Percentiles rank a stretch among this genome's conserved stretches.
phyloP scores from a whole-genome alignment of 2,888 invertebrate genomes.

The Leucophora obtusa region DNA sequence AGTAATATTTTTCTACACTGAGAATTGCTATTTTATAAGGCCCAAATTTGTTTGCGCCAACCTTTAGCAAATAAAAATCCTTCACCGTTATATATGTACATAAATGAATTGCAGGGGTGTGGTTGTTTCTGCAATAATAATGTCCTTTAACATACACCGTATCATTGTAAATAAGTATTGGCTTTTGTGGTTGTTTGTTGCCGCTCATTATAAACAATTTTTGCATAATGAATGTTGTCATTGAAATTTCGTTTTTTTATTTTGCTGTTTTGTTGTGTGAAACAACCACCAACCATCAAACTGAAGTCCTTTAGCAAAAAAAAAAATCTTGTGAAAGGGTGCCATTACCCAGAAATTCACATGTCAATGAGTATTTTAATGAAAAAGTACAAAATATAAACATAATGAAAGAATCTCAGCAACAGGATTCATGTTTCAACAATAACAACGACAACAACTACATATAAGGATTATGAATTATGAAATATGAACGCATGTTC shows the following conservation, averaged over 20 bases:
- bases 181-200: constrained; percentile 58
- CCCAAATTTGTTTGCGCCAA: background rate
- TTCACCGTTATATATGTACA: constrained; percentile 27
- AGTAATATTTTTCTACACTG: too few relatives aligned
- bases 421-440: constrained; percentile 58
- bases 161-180: constrained; percentile 27
- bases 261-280: constrained; percentile 22
- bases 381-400: constrained; percentile 37
- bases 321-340: constrained; percentile 52
- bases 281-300: constrained; percentile 55
- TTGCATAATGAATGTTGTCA: constrained; percentile 68
- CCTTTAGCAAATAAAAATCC: constrained; percentile 3
- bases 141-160: constrained; percentile 54
- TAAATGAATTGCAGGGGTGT: constrained; percentile 56
- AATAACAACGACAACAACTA: constrained; percentile 42
- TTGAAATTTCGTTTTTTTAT: constrained; percentile 51
- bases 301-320: constrained; percentile 39
- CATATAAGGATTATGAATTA: constrained; percentile 55
- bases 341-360: constrained; percentile 57
- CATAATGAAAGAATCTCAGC: constrained; percentile 38
- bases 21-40: background rate
- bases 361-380: constrained; percentile 59
- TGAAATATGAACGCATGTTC: constrained; percentile 58
- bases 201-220: constrained; percentile 65
- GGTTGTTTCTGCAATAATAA: constrained; percentile 51